Base-by-base conservation (phyloP, 2,113 vertebrate genomes). In the Oceanites oceanicus region DNA sequence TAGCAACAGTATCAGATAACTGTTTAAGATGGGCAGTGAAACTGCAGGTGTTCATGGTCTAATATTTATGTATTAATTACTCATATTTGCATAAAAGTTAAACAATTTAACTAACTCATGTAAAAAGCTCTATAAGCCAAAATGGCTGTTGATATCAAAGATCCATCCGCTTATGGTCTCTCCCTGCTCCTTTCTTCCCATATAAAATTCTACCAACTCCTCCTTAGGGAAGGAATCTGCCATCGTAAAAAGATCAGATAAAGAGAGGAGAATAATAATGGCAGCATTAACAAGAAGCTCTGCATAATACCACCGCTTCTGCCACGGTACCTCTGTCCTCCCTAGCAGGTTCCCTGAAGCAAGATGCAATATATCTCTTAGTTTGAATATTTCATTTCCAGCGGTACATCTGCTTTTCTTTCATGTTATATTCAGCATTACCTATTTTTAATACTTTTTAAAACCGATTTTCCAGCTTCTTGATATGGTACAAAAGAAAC, bases 351-450 rank as follows among this genome's bases (percentile, higher is more conserved):
- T 83, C 94, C 91, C 94, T 90, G 80, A 65, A 97, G 95, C 92
- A 97, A 95, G 86, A 75, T 42, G 83, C 96, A 89, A 72, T 96
- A 95, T 94, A 85, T 86, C 87, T 94, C 75, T 68, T 68, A 78
- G 86, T 95, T 79, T 91, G 95, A 96, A 91, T 95, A 94, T 96
- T 96, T 93, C 74, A 72, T 95, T 97, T 97, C 52, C 85, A 93
- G 94, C 42, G 55, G 23, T 94, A 85, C 91, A 50, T 74, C 87
- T 94, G 86, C 91, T 96, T 94, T 95, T 85, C 96, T 97, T 96
- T 96, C 94, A 88, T 96, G 91, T 96, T 95, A 71, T 80, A 95
- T 94, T 94, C 96, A 96, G 94, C 40, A 36, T 95, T 95, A 78
- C 92, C 92, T 95, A 86, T 96, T 96, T 96, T 92, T 86, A 91